These are phyloP conservation scores for Saturnia pavonia DNA, from an alignment of 2,888 invertebrate species.

Conservation along the genomic window DNA sequence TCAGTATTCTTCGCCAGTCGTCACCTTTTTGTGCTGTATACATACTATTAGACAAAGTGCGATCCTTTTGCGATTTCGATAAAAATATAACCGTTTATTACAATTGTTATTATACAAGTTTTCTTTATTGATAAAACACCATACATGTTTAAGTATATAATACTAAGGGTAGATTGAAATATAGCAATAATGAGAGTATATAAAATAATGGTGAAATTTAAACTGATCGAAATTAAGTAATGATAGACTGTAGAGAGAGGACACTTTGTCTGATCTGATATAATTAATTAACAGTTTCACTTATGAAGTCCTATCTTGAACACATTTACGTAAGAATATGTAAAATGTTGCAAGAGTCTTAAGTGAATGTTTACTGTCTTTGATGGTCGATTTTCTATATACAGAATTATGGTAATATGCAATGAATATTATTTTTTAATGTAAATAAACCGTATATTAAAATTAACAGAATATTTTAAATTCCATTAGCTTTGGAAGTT, in stretches of 20 bases:
- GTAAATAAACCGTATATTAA: neutral
- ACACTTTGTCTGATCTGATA: too few relatives aligned
- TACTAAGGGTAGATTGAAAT: neutral
- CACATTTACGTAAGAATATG: too few relatives aligned
- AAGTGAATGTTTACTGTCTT: too few relatives aligned
- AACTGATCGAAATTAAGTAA: neutral
- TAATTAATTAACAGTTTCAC: too few relatives aligned
- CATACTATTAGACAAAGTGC: neutral
- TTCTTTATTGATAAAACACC: neutral
- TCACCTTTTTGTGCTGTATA: neutral
- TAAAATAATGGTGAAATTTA: too few relatives aligned
- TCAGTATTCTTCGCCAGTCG: neutral
- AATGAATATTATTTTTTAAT: neutral
- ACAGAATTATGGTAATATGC: neutral
- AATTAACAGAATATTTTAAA: neutral
- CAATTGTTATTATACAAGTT: too few relatives aligned
- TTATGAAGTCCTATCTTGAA: too few relatives aligned
- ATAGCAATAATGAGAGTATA: neutral
- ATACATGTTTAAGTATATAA: neutral
- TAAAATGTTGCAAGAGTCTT: too few relatives aligned
- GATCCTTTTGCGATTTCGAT: neutral
- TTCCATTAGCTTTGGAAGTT: slow-evolving; percentile 1
- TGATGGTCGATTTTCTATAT: neutral
- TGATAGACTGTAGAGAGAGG: too few relatives aligned
- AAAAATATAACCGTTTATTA: too few relatives aligned